Evolutionary conservation across 2,888 invertebrate genomes (phyloP).

Genomic region (Pachycephus smyrnensis): DNA sequence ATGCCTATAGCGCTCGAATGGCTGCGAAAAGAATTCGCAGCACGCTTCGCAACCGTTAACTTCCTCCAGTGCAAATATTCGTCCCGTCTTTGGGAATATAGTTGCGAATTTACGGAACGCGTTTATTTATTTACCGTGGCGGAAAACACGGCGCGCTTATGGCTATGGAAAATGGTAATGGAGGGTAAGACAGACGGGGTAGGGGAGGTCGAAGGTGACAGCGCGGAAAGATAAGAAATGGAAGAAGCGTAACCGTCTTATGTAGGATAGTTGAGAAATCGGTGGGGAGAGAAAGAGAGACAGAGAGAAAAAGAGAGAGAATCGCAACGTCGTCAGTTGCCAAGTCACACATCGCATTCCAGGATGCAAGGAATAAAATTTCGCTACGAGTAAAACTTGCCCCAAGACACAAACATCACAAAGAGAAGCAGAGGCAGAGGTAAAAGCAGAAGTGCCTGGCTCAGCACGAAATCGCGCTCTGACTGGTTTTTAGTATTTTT

Average conservation of each 20-base stretch:
- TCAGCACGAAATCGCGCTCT: constrained; percentile 1
- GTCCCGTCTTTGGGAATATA: constrained; percentile 11
- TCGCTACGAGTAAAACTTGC: neutral
- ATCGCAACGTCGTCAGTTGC: neutral
- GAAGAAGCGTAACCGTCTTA: neutral
- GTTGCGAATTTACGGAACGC: constrained; percentile 17
- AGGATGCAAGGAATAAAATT: neutral
- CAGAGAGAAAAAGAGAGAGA: neutral
- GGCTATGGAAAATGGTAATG: neutral
- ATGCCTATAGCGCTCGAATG: neutral
- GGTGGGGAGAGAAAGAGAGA: too few species aligned
- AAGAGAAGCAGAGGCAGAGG: neutral
- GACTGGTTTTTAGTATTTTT: constrained; percentile 7
- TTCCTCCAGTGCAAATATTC: neutral
- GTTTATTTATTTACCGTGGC: neutral
- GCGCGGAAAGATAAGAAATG: neutral
- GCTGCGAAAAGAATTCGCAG: neutral
- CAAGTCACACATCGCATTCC: constrained; percentile 5
- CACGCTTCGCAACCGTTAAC: neutral
- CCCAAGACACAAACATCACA: neutral
- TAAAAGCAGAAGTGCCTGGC: neutral
- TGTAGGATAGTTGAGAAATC: neutral
- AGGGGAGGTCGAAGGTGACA: neutral
- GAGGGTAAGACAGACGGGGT: too few species aligned
- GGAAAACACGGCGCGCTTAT: neutral